phyloP scores from a whole-genome alignment of 2,113 vertebrate genomes.

The Amphilophus citrinellus region DNA sequence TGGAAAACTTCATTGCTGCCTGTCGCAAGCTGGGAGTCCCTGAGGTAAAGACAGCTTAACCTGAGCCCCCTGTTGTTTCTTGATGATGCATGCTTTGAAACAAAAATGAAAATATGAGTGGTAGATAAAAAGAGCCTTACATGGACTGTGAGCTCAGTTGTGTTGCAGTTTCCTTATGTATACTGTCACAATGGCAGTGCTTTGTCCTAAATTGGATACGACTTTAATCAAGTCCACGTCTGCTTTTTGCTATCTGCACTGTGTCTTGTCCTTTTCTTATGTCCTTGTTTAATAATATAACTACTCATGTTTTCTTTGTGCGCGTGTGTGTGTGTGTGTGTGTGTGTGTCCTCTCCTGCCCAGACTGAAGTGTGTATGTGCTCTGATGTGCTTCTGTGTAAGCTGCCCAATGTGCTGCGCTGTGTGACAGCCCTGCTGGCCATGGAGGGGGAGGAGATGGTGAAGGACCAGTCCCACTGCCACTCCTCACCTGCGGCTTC shows the following conservation, averaged over 20 bases:
- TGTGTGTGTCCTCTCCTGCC: constrained; percentile 34
- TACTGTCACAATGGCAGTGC: not conserved
- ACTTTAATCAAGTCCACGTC: constrained; percentile 4
- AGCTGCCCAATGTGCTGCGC: constrained; percentile 82
- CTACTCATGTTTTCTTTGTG: constrained; percentile 20
- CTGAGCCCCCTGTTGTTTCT: too few species aligned
- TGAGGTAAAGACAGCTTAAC: too few species aligned
- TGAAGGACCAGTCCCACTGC: constrained; percentile 19
- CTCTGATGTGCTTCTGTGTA: constrained; percentile 88
- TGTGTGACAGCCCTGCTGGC: constrained; percentile 81
- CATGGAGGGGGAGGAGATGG: constrained; percentile 49
- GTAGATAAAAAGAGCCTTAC: too few species aligned
- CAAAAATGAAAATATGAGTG: too few species aligned
- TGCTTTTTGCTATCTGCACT: not conserved
- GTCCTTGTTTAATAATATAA: constrained; percentile 16
- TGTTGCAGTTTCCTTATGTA: not conserved
- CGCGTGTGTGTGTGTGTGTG: constrained; percentile 10
- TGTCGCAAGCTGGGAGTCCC: too few species aligned
- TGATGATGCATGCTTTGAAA: too few species aligned
- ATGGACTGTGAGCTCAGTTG: constrained; percentile 16
- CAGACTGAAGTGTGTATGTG: constrained; percentile 86
- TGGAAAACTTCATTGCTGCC: too few species aligned
- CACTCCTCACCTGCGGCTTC: constrained; percentile 23
- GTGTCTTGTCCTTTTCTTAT: not conserved
- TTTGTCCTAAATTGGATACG: constrained; percentile 1